Conservation (phyloP, 64 coral and sea anemone genomes). For the Hydrozoanthus tunicans region DNA sequence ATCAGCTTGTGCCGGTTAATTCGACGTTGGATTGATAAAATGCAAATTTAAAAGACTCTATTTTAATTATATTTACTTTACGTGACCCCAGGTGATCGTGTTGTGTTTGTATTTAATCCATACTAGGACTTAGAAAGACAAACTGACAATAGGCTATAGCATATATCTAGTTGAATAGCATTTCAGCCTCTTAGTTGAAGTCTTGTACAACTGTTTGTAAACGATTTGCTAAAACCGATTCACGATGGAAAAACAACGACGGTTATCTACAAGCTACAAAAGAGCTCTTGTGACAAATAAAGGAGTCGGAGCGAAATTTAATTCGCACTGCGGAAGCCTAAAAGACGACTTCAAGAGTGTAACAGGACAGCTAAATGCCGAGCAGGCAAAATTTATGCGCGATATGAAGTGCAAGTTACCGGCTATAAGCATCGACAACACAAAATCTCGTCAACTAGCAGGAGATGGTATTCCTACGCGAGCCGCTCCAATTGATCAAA, state of each 20-base stretch:
- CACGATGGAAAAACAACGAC: constrained; percentile 31
- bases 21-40: background rate
- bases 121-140: background rate
- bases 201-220: background rate
- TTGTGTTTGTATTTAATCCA: background rate
- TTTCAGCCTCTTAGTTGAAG: background rate
- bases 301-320: constrained; percentile 27
- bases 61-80: constrained; percentile 21
- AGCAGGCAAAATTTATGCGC: constrained; percentile 56
- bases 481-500: background rate
- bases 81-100: constrained; percentile 22
- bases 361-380: constrained; percentile 40
- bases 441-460: background rate
- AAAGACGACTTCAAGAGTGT: constrained; percentile 39
- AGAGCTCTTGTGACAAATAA: constrained; percentile 36
- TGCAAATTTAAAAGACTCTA: background rate
- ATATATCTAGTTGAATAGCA: background rate
- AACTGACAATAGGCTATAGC: background rate
- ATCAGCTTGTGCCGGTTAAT: too few species aligned
- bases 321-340: constrained; percentile 43
- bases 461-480: background rate
- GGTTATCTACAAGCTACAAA: constrained; percentile 33
- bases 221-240: background rate
- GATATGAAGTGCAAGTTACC: constrained; percentile 38
- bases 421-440: constrained; percentile 8